Evolutionary conservation across 2,113 vertebrate species (phyloP).

Genomic region (Pavo muticus): DNA sequence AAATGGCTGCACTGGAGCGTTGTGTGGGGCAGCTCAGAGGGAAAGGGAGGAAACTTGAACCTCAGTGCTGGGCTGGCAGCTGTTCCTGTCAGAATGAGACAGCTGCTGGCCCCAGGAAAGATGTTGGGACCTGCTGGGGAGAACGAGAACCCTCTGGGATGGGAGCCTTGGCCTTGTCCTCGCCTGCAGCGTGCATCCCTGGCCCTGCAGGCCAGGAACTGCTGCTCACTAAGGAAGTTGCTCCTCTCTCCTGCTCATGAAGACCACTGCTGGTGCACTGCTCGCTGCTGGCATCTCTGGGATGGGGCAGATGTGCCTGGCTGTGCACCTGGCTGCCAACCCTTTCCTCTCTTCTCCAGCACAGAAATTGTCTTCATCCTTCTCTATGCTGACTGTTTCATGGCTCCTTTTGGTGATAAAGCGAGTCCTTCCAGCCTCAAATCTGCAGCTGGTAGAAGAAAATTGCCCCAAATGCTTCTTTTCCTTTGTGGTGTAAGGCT

Average conservation of each 20-base stretch:
- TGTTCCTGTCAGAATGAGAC: not conserved
- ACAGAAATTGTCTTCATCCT: not conserved
- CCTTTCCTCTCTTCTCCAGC: not conserved
- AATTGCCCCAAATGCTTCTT: not conserved
- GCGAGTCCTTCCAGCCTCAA: not conserved
- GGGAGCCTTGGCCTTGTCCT: not conserved
- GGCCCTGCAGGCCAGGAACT: not conserved
- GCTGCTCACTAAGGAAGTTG: not conserved
- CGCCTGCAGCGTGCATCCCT: not conserved
- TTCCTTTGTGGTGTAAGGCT: not conserved
- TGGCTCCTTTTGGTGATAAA: not conserved
- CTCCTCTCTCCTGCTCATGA: rapidly evolving
- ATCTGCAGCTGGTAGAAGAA: not conserved
- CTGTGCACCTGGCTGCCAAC: not conserved
- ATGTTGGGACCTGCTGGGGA: rapidly evolving
- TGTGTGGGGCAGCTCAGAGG: not conserved
- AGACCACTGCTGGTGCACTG: not conserved
- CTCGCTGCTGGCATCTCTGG: not conserved
- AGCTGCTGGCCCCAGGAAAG: not conserved
- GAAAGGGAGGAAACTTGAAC: not conserved
- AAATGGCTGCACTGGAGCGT: not conserved
- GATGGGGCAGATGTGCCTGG: rapidly evolving
- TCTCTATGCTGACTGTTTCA: not conserved
- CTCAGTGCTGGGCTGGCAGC: not conserved
- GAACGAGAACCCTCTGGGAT: not conserved